phyloP scores from a whole-genome alignment of 2,888 invertebrate species.

The Neoaliturus tenellus region DNA sequence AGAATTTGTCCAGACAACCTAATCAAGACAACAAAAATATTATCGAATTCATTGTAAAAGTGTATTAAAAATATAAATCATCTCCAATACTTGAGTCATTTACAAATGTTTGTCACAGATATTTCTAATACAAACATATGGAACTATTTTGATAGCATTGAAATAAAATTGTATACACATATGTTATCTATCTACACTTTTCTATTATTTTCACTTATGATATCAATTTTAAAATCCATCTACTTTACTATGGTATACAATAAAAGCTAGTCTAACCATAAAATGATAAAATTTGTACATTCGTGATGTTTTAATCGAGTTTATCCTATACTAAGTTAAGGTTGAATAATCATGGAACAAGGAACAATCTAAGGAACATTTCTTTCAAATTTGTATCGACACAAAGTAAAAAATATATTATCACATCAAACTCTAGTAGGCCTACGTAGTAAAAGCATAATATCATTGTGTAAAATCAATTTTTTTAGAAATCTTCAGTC shows the following conservation, averaged over 20 bases:
- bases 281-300: conserved; percentile 17
- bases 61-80: too few species aligned
- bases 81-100: too few species aligned
- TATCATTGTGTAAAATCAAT: too few species aligned
- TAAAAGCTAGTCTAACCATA: neutral
- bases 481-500: too few species aligned
- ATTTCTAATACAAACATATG: neutral
- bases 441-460: too few species aligned
- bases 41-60: too few species aligned
- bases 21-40: too few species aligned
- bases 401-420: too few species aligned
- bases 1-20: too few species aligned
- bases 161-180: neutral
- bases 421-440: too few species aligned
- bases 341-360: neutral
- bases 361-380: conserved; percentile 21
- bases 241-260: neutral
- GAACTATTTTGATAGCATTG: neutral
- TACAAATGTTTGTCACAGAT: too few species aligned
- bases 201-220: neutral
- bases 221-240: neutral
- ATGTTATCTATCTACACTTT: neutral
- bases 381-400: neutral
- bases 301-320: neutral
- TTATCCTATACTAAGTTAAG: neutral